A percentile compares a stretch with the other conserved stretches of the same genome.
These are phyloP conservation scores for Romanogobio albipinnatus DNA, from an alignment of 2,113 vertebrate species.

Conservation along the genomic window DNA sequence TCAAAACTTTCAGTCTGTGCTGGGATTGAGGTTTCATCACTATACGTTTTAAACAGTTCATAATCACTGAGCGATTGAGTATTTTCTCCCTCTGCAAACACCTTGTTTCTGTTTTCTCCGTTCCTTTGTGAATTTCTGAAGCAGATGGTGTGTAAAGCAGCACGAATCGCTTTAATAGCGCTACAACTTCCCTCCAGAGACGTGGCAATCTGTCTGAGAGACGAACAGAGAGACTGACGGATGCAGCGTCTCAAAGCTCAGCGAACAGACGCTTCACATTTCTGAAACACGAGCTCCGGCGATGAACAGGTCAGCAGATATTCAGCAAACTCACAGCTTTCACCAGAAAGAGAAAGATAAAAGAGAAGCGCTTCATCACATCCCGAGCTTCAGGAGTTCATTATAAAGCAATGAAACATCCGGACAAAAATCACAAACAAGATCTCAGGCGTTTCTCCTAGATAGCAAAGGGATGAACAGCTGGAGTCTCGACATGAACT, in stretches of 20 bases:
- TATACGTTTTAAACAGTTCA: background rate
- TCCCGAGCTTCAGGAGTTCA: background rate
- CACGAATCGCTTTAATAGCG: constrained; percentile 60
- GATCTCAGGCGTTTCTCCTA: background rate
- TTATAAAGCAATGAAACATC: background rate
- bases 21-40: background rate
- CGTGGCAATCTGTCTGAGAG: constrained; percentile 67
- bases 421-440: background rate
- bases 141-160: constrained; percentile 41
- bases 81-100: background rate
- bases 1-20: background rate
- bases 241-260: background rate
- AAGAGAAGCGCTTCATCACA: background rate
- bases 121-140: constrained; percentile 7
- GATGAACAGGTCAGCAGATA: constrained; percentile 2
- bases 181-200: constrained; percentile 65
- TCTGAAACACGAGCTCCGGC: constrained; percentile 23
- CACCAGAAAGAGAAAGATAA: constrained; percentile 2
- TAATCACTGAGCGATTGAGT: background rate
- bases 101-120: background rate
- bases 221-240: background rate
- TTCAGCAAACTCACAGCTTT: constrained; percentile 22
- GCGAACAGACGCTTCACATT: constrained; percentile 16
- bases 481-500: background rate
- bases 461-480: background rate